Percentiles rank a stretch among this genome's conserved stretches.
Evolutionary conservation across 2,113 vertebrate genomes (phyloP).

Genomic region (Equus quagga): DNA sequence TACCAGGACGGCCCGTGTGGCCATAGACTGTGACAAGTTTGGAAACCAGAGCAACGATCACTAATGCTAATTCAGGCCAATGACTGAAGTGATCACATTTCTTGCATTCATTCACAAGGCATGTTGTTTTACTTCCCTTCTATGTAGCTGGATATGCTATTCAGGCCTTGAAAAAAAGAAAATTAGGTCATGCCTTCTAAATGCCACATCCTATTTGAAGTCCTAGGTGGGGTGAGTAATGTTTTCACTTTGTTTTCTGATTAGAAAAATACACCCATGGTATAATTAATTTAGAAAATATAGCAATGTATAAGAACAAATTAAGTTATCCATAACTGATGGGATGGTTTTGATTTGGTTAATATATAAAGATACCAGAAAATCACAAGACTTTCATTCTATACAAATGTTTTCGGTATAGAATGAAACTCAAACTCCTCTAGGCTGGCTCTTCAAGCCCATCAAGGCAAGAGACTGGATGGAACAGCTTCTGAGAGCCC

Average conservation of each 20-base stretch:
- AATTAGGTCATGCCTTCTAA: not conserved
- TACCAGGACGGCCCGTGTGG: not conserved
- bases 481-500: not conserved
- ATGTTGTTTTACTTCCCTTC: not conserved
- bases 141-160: not conserved
- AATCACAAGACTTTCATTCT: conserved; percentile 6
- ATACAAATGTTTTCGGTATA: not conserved
- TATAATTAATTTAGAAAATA: conserved; percentile 39
- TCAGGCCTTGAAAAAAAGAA: not conserved
- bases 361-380: not conserved
- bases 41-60: not conserved
- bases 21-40: not conserved
- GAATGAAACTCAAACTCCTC: not conserved
- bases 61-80: not conserved
- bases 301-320: not conserved
- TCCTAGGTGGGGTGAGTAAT: not conserved
- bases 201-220: not conserved
- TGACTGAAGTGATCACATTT: not conserved
- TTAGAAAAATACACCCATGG: not conserved
- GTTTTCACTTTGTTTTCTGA: not conserved
- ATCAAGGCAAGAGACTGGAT: not conserved
- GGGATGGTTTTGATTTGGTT: conserved; percentile 32
- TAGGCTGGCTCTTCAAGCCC: not conserved
- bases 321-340: not conserved
- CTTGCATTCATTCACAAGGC: not conserved